phyloP scores from a whole-genome alignment of 2,113 vertebrate species.

The Desmodus rotundus region DNA sequence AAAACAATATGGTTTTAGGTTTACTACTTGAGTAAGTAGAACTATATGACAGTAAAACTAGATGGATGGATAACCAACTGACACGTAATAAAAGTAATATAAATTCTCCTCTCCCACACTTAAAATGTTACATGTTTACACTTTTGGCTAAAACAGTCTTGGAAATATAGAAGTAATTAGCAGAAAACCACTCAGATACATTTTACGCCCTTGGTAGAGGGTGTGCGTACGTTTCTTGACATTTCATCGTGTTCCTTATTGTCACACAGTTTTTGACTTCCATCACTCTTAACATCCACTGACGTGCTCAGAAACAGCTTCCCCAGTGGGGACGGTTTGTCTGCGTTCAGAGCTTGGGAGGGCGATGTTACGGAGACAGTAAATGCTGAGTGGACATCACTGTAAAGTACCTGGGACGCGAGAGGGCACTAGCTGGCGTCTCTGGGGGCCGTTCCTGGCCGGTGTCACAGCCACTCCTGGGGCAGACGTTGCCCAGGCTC shows the following conservation, averaged over 20 bases:
- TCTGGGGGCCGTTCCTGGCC: slow-evolving; percentile 86
- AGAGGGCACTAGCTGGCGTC: slow-evolving; percentile 88
- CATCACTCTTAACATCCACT: neutral
- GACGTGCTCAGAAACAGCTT: neutral
- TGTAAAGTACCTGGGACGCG: slow-evolving; percentile 77
- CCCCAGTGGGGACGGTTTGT: neutral
- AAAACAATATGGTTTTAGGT: neutral
- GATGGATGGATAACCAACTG: neutral
- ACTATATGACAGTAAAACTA: neutral
- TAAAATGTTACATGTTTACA: neutral
- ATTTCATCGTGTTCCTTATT: neutral
- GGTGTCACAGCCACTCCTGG: slow-evolving; percentile 91
- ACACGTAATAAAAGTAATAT: neutral
- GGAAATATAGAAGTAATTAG: neutral
- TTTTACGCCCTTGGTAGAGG: neutral
- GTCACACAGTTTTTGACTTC: neutral
- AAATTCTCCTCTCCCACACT: neutral
- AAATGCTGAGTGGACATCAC: slow-evolving; percentile 60
- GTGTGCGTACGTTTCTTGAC: neutral
- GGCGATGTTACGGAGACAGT: slow-evolving; percentile 50
- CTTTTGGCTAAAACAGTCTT: neutral
- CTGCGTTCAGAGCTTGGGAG: slow-evolving; percentile 49
- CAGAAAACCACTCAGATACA: neutral
- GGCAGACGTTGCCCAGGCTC: slow-evolving; percentile 90
- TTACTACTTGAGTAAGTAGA: neutral